Conservation (phyloP, 2,113 vertebrate species). For the Naja naja region DNA sequence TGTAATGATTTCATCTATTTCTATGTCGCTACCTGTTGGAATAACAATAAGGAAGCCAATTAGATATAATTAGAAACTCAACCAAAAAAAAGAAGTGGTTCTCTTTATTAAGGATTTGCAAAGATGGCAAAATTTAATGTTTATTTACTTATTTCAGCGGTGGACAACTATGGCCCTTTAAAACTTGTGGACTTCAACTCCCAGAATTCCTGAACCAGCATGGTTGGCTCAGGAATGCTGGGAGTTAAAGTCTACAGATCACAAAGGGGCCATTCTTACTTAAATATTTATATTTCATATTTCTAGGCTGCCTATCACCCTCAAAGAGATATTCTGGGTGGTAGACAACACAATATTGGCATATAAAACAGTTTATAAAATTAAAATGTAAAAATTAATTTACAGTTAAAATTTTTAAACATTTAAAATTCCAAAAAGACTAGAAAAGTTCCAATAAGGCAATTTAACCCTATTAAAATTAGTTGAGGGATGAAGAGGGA, state of each 20-base stretch:
- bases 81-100: neutral
- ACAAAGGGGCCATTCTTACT: neutral
- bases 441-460: neutral
- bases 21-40: conserved; percentile 77
- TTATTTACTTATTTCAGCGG: neutral
- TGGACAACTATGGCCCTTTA: neutral
- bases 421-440: neutral
- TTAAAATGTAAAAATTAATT: neutral
- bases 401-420: neutral
- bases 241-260: neutral
- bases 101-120: neutral
- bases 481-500: neutral
- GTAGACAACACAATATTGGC: neutral
- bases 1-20: conserved; percentile 86
- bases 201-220: neutral
- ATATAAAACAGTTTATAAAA: neutral
- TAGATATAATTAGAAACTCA: neutral
- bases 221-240: neutral
- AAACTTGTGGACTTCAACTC: neutral
- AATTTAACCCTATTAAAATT: neutral
- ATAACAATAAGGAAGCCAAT: conserved; percentile 22
- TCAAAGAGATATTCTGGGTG: neutral
- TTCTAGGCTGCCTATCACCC: neutral
- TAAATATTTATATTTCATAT: neutral
- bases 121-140: neutral